These are phyloP conservation scores for Halisarca cf. caerulea DNA, from an alignment of 37 sponge, comb jelly and placozoan species.

Conservation along the genomic window DNA sequence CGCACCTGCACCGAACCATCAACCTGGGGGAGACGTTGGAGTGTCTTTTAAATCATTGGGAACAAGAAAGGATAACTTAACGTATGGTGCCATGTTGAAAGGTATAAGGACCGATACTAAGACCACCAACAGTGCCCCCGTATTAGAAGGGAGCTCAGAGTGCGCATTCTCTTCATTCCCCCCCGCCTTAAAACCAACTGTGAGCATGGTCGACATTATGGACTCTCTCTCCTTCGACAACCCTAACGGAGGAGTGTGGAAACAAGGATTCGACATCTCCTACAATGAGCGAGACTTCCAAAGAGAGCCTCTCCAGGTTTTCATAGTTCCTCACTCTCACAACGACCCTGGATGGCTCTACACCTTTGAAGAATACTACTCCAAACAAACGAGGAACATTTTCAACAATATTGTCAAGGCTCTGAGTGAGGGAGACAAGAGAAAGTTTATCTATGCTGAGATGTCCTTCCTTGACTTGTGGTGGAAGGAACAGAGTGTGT, in stretches of 20 bases:
- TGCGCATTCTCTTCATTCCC: slow-evolving; percentile 12
- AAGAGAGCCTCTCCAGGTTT: slow-evolving; percentile 73
- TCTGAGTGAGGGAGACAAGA: slow-evolving; percentile 36
- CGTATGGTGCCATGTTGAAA: too few relatives aligned
- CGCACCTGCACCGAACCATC: not conserved
- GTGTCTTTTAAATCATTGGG: too few relatives aligned
- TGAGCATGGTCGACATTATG: slow-evolving; percentile 56
- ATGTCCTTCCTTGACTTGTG: slow-evolving; percentile 86
- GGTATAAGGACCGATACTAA: too few relatives aligned
- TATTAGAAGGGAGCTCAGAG: not conserved
- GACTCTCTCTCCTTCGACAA: slow-evolving; percentile 79
- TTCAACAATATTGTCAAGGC: slow-evolving; percentile 68
- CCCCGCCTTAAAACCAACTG: not conserved
- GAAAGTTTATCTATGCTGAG: slow-evolving; percentile 92
- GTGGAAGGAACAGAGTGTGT: slow-evolving; percentile 74
- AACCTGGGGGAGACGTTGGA: not conserved
- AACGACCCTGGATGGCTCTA: slow-evolving; percentile 94
- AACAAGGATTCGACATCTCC: slow-evolving; percentile 83
- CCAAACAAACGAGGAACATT: slow-evolving; percentile 67
- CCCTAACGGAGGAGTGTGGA: slow-evolving; percentile 86
- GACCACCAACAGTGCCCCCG: too few relatives aligned
- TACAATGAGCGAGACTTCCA: slow-evolving; percentile 43
- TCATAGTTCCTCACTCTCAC: slow-evolving; percentile 93
- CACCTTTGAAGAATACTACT: slow-evolving; percentile 83
- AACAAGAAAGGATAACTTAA: too few relatives aligned